Percentiles rank a stretch among this genome's conserved stretches.
These are phyloP conservation scores for Megaceryle torquata DNA, from an alignment of 2,113 vertebrate genomes.

Conservation along the genomic window DNA sequence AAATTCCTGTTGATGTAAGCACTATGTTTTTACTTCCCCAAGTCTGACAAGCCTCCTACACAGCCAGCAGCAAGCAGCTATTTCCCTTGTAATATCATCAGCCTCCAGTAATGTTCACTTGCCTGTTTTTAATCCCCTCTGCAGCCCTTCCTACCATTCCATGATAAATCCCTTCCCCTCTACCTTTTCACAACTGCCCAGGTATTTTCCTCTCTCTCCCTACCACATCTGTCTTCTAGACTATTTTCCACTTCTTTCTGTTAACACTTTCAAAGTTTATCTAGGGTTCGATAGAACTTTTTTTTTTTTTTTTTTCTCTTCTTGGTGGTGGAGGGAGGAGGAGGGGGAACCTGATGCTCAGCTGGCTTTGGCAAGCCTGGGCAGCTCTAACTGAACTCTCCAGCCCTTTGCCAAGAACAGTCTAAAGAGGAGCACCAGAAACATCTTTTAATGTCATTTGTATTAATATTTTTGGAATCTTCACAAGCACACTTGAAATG, in stretches of 20 bases:
- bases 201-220: not conserved
- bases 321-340: not conserved
- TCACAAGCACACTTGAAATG: not conserved
- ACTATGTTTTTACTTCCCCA: conserved; percentile 51
- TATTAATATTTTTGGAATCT: conserved; percentile 50
- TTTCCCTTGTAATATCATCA: conserved; percentile 57
- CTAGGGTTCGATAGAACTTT: not conserved
- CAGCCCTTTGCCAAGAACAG: conserved; percentile 41
- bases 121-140: conserved; percentile 43
- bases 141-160: not conserved
- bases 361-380: conserved; percentile 44
- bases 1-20: conserved; percentile 30
- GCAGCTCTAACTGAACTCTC: conserved; percentile 41
- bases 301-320: not conserved
- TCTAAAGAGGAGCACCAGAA: conserved; percentile 46
- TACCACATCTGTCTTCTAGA: not conserved
- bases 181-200: not conserved
- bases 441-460: conserved; percentile 50
- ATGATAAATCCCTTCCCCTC: not conserved
- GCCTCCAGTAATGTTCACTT: conserved; percentile 39
- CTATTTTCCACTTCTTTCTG: not conserved
- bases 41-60: conserved; percentile 64
- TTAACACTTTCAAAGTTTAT: conserved; percentile 11
- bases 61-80: conserved; percentile 47
- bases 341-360: conserved; percentile 14